phyloP scores from a whole-genome alignment of 2,113 vertebrate genomes.

The Apodemus sylvaticus region DNA sequence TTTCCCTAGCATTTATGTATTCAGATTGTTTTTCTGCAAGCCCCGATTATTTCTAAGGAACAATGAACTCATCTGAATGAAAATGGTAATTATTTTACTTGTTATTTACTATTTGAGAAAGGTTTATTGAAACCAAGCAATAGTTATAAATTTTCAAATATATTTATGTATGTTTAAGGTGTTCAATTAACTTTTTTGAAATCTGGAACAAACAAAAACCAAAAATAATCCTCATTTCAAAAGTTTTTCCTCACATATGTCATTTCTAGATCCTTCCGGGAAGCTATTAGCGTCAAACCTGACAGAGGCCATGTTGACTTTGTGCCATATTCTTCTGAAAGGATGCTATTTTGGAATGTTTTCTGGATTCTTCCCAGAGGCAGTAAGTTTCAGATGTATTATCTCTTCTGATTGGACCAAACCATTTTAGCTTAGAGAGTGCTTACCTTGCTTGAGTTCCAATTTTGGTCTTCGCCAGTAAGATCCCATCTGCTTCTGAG shows the following conservation, averaged over 20 bases:
- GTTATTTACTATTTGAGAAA: background rate
- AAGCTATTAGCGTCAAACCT: rapidly evolving
- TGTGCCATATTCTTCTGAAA: background rate
- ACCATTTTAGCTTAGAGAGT: background rate
- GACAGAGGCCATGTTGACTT: background rate
- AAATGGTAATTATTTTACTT: background rate
- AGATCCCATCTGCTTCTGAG: constrained; percentile 52
- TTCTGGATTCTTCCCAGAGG: background rate
- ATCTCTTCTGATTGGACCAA: background rate
- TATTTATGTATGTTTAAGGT: background rate
- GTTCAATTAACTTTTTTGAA: background rate
- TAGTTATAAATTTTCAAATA: background rate
- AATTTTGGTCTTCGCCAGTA: constrained; percentile 7
- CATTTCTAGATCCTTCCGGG: background rate
- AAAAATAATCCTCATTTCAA: background rate
- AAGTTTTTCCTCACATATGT: background rate
- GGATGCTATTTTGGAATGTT: background rate
- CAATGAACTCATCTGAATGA: background rate
- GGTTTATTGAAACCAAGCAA: background rate
- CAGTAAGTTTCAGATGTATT: background rate
- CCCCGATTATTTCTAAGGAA: background rate
- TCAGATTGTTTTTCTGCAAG: background rate
- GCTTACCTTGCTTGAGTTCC: background rate
- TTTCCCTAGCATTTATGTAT: background rate
- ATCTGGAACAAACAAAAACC: background rate